A percentile compares a stretch with the other conserved stretches of the same genome.
Conservation (phyloP, 1,140 invertebrate species). For the Musca domestica region DNA sequence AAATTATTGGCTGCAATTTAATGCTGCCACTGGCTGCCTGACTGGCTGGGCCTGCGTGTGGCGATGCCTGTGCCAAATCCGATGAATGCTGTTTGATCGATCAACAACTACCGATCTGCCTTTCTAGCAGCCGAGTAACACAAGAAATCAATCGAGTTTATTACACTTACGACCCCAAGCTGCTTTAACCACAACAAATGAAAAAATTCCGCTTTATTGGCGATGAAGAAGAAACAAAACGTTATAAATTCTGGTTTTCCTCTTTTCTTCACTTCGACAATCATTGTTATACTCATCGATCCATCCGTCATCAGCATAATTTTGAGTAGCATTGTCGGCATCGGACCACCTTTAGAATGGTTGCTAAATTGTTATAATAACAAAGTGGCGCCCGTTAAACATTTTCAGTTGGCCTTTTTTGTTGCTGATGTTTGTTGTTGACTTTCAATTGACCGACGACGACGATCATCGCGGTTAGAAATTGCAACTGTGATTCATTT, state of each 20-base stretch:
- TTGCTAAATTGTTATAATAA: conserved; percentile 21
- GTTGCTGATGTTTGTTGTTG: neutral
- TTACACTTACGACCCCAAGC: conserved; percentile 7
- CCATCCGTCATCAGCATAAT: too few relatives aligned
- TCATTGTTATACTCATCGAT: too few relatives aligned
- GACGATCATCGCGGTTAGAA: neutral
- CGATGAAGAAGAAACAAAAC: neutral
- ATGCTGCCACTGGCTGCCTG: neutral
- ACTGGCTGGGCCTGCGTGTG: too few relatives aligned
- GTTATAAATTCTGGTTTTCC: neutral
- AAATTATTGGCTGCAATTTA: conserved; percentile 16
- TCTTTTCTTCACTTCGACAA: neutral
- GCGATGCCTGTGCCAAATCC: too few relatives aligned
- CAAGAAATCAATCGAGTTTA: conserved; percentile 16
- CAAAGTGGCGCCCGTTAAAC: conserved; percentile 7
- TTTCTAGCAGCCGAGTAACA: too few relatives aligned
- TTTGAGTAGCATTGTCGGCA: too few relatives aligned
- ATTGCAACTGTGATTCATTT: conserved; percentile 1
- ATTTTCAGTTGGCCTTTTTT: neutral
- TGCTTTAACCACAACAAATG: conserved; percentile 8
- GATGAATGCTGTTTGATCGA: too few relatives aligned
- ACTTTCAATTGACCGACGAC: neutral
- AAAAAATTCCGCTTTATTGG: conserved; percentile 6
- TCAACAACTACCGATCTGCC: too few relatives aligned
- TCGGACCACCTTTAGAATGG: neutral